A percentile compares a stretch with the other conserved stretches of the same genome.
Evolutionary conservation across 64 coral and sea anemone species (phyloP).

Genomic region (Anthopleura sola): DNA sequence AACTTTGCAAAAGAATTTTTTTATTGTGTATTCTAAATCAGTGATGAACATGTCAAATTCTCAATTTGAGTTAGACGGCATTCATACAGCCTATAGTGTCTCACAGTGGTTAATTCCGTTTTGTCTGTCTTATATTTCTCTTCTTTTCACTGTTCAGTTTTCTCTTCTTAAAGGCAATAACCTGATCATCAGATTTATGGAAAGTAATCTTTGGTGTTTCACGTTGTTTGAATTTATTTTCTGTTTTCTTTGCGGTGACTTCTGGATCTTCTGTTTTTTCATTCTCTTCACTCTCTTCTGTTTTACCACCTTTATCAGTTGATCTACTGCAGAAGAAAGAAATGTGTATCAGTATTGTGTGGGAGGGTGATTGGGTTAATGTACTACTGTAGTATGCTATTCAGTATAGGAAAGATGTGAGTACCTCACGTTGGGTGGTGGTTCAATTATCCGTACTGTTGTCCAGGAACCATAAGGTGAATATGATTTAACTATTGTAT

Average conservation of each 20-base stretch:
- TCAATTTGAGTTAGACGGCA: too few relatives aligned
- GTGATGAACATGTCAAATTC: too few relatives aligned
- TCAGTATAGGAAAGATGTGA: too few relatives aligned
- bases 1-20: too few relatives aligned
- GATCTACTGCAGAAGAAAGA: not conserved
- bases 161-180: conserved; percentile 57
- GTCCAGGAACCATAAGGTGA: conserved; percentile 64
- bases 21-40: too few relatives aligned
- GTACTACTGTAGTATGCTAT: too few relatives aligned
- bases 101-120: not conserved
- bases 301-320: not conserved
- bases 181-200: conserved; percentile 12
- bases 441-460: conserved; percentile 41
- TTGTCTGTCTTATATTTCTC: conserved; percentile 49
- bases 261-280: conserved; percentile 22
- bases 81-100: too few relatives aligned
- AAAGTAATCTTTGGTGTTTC: conserved; percentile 21
- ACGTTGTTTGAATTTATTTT: conserved; percentile 61
- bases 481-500: not conserved
- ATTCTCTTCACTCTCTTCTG: not conserved
- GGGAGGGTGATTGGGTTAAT: too few relatives aligned
- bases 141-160: conserved; percentile 55
- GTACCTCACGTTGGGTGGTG: not conserved
- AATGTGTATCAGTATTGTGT: not conserved
- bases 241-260: conserved; percentile 33